These are phyloP conservation scores for Cabera pusaria DNA, from an alignment of 2,888 invertebrate species.

Conservation along the genomic window DNA sequence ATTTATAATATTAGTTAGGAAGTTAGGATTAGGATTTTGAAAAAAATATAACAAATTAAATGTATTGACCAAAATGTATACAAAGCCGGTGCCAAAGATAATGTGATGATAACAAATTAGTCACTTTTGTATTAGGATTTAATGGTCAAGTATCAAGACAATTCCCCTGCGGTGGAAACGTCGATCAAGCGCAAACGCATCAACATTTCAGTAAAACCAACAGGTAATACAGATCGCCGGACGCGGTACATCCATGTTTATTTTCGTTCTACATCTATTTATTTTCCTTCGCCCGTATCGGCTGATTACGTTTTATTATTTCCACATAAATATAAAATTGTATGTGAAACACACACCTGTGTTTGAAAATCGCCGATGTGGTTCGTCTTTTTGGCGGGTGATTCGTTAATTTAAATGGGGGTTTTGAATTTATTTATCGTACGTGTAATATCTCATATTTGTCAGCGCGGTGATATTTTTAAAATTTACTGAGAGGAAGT, in stretches of 20 bases:
- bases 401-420: constrained; percentile 18
- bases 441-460: constrained; percentile 4
- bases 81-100: no score
- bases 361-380: constrained; percentile 25
- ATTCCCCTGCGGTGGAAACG: constrained; percentile 33
- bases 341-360: constrained; percentile 32
- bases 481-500: constrained; percentile 3
- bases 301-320: constrained; percentile 72
- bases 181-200: constrained; percentile 74
- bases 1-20: no score
- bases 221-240: constrained; percentile 66
- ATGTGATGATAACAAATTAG: no score
- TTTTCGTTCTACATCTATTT: constrained; percentile 68
- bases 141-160: constrained; percentile 50
- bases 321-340: constrained; percentile 35
- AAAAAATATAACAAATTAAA: no score
- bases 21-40: no score
- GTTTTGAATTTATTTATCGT: no score
- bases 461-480: constrained; percentile 6
- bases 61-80: no score
- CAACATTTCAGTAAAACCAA: constrained; percentile 75
- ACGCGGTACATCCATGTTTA: constrained; percentile 62
- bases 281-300: constrained; percentile 52
- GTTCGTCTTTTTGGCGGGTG: constrained; percentile 15
- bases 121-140: no score